Evolutionary conservation across 2,888 invertebrate species (phyloP).

Genomic region (Caradrina clavipalpis): DNA sequence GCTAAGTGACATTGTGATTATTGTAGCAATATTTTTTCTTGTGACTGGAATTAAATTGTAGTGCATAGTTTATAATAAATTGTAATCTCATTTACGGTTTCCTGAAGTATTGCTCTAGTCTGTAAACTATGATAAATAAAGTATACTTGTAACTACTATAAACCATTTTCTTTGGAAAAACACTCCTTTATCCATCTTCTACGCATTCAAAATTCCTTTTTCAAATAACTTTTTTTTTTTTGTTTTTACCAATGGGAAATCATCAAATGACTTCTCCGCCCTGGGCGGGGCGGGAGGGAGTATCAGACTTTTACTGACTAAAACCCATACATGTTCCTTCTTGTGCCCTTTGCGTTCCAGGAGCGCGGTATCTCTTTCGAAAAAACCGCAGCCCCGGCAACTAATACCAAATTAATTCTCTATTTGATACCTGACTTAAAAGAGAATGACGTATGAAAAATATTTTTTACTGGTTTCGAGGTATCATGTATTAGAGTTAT

Average conservation of each 20-base stretch:
- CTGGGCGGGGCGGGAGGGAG: too few species aligned
- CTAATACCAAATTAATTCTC: too few species aligned
- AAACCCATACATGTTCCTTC: too few species aligned
- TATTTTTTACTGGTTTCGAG: not conserved
- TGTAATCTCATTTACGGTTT: conserved; percentile 46
- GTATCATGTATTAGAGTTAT: not conserved
- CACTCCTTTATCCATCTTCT: not conserved
- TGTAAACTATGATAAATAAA: conserved; percentile 52
- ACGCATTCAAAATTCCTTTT: not conserved
- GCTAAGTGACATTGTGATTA: conserved; percentile 64
- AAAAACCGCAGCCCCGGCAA: too few species aligned
- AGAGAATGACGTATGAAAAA: too few species aligned
- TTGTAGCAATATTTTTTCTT: conserved; percentile 58
- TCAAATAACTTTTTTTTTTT: too few species aligned
- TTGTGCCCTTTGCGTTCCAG: too few species aligned
- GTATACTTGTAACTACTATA: conserved; percentile 30
- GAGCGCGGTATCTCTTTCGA: too few species aligned
- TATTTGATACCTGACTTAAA: too few species aligned
- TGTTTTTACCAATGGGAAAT: too few species aligned
- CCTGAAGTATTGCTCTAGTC: conserved; percentile 49
- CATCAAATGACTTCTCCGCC: too few species aligned
- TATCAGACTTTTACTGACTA: too few species aligned
- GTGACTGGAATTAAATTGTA: conserved; percentile 45
- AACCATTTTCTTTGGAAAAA: not conserved
- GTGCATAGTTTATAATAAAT: conserved; percentile 14